phyloP scores from a whole-genome alignment of 2,113 vertebrate genomes.

The Takifugu flavidus region DNA sequence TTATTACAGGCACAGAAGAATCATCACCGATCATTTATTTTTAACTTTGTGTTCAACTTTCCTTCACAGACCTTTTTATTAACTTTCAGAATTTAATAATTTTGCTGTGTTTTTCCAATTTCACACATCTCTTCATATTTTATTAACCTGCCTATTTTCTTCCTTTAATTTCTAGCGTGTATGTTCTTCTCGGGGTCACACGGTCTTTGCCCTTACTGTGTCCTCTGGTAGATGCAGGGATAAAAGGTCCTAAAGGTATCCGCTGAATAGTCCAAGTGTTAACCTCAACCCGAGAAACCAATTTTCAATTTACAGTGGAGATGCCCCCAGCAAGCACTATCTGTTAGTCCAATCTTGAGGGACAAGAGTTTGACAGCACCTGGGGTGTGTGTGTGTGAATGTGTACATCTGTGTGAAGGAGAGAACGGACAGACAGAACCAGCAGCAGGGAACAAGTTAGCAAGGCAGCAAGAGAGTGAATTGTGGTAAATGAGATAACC shows the following conservation, averaged over 20 bases:
- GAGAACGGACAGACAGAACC: conserved; percentile 6
- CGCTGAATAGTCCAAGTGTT: conserved; percentile 46
- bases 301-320: conserved; percentile 81
- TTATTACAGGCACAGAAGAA: not conserved
- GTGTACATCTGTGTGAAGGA: conserved; percentile 18
- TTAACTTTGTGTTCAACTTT: too few species aligned
- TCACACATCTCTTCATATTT: not conserved
- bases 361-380: conserved; percentile 45
- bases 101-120: not conserved
- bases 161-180: conserved; percentile 4
- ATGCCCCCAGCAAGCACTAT: conserved; percentile 58
- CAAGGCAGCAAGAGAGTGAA: not conserved
- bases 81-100: too few species aligned
- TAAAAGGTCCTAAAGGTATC: conserved; percentile 53
- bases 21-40: too few species aligned
- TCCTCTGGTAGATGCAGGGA: conserved; percentile 44
- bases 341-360: conserved; percentile 51
- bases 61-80: too few species aligned
- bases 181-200: conserved; percentile 25
- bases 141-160: not conserved
- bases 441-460: conserved; percentile 8
- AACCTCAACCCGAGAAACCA: conserved; percentile 66
- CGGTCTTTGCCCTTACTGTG: conserved; percentile 35
- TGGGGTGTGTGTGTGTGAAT: conserved; percentile 28
- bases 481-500: conserved; percentile 20